Conservation (phyloP, 2,113 vertebrate genomes). For the Oceanodroma tethys region DNA sequence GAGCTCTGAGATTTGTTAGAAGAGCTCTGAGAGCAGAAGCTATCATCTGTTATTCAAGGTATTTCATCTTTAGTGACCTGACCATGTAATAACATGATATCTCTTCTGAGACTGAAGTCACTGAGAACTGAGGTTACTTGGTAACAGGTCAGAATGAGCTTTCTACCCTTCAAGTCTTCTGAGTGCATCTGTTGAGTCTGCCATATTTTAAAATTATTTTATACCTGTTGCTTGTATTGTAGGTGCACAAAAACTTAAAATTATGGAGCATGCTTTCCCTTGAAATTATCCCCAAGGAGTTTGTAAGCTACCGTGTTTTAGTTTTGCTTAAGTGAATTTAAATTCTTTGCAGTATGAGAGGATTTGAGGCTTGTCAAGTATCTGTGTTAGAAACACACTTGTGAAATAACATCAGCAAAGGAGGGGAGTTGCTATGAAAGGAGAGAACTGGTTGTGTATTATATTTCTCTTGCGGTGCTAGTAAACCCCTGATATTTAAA, state of each 20-base stretch:
- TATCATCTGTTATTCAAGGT: not conserved
- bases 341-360: not conserved
- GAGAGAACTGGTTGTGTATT: not conserved
- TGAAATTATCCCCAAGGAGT: not conserved
- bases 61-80: not conserved
- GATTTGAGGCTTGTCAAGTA: not conserved
- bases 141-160: not conserved
- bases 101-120: not conserved
- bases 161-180: not conserved
- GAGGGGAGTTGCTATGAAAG: not conserved
- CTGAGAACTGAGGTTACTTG: not conserved
- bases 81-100: not conserved
- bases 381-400: not conserved
- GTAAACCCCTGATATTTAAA: not conserved
- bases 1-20: not conserved
- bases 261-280: not conserved
- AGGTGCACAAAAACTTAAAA: not conserved
- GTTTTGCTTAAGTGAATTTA: not conserved
- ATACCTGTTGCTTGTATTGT: not conserved
- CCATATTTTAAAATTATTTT: not conserved
- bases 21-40: not conserved
- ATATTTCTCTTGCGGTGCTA: not conserved
- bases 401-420: not conserved
- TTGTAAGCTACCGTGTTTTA: not conserved
- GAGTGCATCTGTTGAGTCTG: not conserved